These are phyloP conservation scores for Clarias batrachus DNA, from an alignment of 2,113 vertebrate genomes.

Conservation along the genomic window DNA sequence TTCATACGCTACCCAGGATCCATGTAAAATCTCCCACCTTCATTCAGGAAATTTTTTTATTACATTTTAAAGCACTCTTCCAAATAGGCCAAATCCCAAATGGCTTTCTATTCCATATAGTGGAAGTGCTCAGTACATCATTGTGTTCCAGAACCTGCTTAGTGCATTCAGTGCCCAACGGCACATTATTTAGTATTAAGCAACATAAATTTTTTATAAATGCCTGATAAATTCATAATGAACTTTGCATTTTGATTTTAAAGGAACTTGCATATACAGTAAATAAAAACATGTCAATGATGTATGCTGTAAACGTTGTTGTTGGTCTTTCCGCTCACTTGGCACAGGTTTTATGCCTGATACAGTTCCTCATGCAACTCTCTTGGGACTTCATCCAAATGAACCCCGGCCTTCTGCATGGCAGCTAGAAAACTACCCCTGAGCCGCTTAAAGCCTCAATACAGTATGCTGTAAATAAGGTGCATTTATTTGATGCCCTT, in stretches of 20 bases:
- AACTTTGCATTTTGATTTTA: background rate
- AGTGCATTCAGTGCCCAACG: background rate
- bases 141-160: background rate
- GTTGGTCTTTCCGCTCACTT: no score
- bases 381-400: no score
- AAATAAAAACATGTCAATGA: background rate
- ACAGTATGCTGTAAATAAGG: background rate
- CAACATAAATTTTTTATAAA: background rate
- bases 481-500: background rate
- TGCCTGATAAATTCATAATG: background rate
- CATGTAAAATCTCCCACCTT: background rate
- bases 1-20: background rate
- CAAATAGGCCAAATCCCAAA: background rate
- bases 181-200: background rate
- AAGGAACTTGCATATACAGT: background rate
- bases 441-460: background rate
- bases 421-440: no score
- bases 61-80: background rate
- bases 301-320: no score
- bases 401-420: no score
- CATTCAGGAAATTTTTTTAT: background rate
- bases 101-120: background rate
- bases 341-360: no score
- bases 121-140: background rate
- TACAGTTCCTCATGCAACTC: no score